phyloP scores from a whole-genome alignment of 2,888 invertebrate species.

The Hydriomena furcata region DNA sequence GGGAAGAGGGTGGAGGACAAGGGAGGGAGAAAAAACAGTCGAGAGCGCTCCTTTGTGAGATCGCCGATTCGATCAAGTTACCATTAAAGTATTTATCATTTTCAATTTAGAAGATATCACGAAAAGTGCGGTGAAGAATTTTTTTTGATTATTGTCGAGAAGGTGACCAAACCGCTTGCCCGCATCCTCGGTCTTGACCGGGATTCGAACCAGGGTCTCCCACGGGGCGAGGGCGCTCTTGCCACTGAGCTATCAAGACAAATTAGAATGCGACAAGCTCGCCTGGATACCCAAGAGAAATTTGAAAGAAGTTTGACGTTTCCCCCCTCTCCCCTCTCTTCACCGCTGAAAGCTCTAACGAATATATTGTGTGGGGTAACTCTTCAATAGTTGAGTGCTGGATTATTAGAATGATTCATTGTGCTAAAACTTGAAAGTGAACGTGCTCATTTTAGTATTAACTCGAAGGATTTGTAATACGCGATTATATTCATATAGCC shows the following conservation, averaged over 20 bases:
- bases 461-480: conserved; percentile 57
- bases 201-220: conserved; percentile 82
- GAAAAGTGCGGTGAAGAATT: conserved; percentile 57
- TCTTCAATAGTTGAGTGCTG: conserved; percentile 16
- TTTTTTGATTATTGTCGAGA: conserved; percentile 19
- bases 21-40: conserved; percentile 71
- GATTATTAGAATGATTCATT: conserved; percentile 31
- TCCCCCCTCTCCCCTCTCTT: conserved; percentile 4
- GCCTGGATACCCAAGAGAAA: conserved; percentile 42
- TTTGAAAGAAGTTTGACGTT: neutral
- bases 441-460: conserved; percentile 42
- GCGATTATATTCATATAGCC: conserved; percentile 55
- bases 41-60: conserved; percentile 72
- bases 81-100: conserved; percentile 70
- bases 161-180: conserved; percentile 49
- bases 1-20: conserved; percentile 58
- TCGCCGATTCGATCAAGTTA: conserved; percentile 77
- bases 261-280: conserved; percentile 59
- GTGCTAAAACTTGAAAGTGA: conserved; percentile 52
- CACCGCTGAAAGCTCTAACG: conserved; percentile 3
- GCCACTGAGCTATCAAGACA: conserved; percentile 83
- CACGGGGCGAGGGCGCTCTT: conserved; percentile 74
- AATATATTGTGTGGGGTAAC: conserved; percentile 7
- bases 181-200: conserved; percentile 78
- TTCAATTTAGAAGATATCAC: conserved; percentile 58